phyloP scores from a whole-genome alignment of 2,797 vertebrate genomes.

The Myoxocephalus aenaeus region DNA sequence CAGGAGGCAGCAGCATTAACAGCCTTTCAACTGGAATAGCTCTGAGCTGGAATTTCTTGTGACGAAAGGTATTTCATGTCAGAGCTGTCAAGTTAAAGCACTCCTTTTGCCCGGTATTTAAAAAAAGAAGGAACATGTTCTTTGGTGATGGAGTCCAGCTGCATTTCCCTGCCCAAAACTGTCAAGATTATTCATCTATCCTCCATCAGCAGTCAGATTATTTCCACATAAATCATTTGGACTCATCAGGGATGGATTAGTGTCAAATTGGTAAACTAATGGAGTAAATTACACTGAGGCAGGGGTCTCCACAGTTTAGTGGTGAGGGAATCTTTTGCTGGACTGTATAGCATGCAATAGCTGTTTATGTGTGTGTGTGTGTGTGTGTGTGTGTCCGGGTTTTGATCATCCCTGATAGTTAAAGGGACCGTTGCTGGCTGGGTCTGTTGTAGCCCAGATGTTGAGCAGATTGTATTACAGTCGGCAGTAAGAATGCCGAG shows the following conservation, averaged over 20 bases:
- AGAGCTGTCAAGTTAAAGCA: neutral
- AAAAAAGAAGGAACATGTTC: constrained; percentile 28
- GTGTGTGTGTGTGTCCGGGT: constrained; percentile 11
- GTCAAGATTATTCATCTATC: neutral
- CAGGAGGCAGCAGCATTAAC: constrained; percentile 16
- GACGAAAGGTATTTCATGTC: constrained; percentile 29
- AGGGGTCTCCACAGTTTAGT: neutral
- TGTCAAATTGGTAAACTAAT: constrained; percentile 1
- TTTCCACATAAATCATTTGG: constrained; percentile 6
- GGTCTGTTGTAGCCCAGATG: constrained; percentile 71
- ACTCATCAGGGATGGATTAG: neutral
- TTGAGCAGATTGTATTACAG: constrained; percentile 80
- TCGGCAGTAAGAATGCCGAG: constrained; percentile 75
- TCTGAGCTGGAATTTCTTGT: constrained; percentile 9
- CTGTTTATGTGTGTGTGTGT: neutral
- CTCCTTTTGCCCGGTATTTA: constrained; percentile 1
- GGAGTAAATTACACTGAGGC: constrained; percentile 29
- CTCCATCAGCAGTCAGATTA: constrained; percentile 9
- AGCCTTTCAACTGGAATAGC: constrained; percentile 24
- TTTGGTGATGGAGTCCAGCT: constrained; percentile 3
- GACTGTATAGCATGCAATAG: neutral
- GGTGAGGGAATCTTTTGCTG: neutral
- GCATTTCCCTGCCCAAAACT: neutral
- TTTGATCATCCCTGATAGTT: constrained; percentile 30
- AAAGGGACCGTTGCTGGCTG: constrained; percentile 38